These are phyloP conservation scores for Papilio helenus DNA, from an alignment of 1,140 invertebrate species.

Conservation along the genomic window DNA sequence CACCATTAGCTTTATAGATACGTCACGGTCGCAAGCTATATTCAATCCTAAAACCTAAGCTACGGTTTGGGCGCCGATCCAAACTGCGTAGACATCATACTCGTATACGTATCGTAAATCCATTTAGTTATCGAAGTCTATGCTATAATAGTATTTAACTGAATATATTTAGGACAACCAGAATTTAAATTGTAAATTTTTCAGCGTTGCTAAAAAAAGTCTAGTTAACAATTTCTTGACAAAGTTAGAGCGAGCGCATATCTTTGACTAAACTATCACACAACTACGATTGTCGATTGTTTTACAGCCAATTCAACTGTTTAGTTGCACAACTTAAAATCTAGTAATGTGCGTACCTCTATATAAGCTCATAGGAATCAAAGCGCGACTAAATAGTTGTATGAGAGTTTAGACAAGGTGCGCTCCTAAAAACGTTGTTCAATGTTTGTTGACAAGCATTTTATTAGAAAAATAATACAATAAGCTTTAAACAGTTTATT, in stretches of 20 bases:
- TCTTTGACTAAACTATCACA: no score
- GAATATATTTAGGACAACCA: not conserved
- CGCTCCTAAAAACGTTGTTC: not conserved
- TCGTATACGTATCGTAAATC: not conserved
- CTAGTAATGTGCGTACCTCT: no score
- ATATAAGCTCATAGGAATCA: no score
- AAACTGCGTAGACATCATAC: slow-evolving; percentile 1
- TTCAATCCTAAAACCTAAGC: slow-evolving; percentile 24
- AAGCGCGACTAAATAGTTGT: no score
- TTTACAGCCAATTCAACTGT: no score
- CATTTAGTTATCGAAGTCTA: not conserved
- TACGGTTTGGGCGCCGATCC: slow-evolving; percentile 5
- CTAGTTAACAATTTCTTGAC: not conserved
- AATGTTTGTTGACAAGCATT: not conserved
- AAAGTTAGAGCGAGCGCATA: no score
- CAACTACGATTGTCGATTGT: no score
- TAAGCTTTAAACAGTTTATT: not conserved
- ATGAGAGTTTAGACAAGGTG: no score
- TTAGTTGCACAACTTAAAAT: no score
- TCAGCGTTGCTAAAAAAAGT: not conserved
- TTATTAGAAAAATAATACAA: not conserved
- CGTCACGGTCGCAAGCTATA: slow-evolving; percentile 23
- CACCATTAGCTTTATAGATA: slow-evolving; percentile 35
- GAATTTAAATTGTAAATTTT: not conserved
- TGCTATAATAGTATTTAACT: not conserved